Conservation (phyloP, 2,113 vertebrate genomes). For the Eonycteris spelaea region DNA sequence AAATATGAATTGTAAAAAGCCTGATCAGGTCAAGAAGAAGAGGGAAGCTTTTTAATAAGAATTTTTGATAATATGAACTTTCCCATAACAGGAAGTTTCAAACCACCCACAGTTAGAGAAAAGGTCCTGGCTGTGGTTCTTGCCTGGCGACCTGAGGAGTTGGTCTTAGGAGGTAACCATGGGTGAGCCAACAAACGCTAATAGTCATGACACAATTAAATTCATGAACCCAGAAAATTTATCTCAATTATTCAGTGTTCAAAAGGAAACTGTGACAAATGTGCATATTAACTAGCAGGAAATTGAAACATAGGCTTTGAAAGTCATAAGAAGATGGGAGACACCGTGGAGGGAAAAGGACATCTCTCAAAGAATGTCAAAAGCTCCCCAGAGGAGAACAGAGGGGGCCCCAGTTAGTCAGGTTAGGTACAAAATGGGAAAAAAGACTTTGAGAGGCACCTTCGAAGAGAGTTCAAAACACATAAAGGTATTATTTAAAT, state of each 20-base stretch:
- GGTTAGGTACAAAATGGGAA: not conserved
- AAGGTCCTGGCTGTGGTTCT: not conserved
- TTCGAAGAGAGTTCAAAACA: constrained; percentile 39
- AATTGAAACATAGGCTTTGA: constrained; percentile 34
- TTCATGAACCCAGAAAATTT: not conserved
- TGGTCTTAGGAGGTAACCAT: not conserved
- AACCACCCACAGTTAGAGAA: not conserved
- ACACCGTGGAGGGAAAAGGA: not conserved
- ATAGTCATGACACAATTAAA: not conserved
- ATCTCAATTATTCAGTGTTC: not conserved
- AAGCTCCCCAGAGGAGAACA: not conserved
- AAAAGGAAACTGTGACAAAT: not conserved
- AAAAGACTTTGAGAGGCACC: constrained; percentile 29
- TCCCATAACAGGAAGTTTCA: not conserved
- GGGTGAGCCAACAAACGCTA: not conserved
- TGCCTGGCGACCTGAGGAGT: not conserved
- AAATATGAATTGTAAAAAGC: constrained; percentile 3
- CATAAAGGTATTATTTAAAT: not conserved
- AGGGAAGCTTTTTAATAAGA: constrained; percentile 1
- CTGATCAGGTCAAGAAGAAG: not conserved
- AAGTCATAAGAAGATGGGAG: not conserved
- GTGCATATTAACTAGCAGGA: not conserved
- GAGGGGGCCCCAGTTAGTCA: not conserved
- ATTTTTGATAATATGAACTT: constrained; percentile 1
- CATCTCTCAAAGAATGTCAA: constrained; percentile 30